Base-by-base conservation (phyloP, 2,888 invertebrate species). In the Panopea generosa region DNA sequence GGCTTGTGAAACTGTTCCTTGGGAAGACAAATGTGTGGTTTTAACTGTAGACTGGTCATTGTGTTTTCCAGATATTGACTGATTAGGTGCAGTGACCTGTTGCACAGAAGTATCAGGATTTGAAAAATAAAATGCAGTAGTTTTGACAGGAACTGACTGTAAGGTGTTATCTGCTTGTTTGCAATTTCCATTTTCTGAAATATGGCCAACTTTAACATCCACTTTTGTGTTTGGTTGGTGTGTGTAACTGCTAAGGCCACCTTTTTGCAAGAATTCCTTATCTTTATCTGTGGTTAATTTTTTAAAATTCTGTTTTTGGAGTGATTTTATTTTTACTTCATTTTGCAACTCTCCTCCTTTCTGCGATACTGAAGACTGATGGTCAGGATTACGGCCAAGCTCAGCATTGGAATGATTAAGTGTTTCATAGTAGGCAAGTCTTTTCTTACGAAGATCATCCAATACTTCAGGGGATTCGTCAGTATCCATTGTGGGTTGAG, bases 341-440 rank as follows among this genome's bases (percentile, higher is more conserved):
- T 45, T 45, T 4, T 45, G 45, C 16, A 18, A 14, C 33, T 33
- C 29, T 16, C 9, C n/a, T 55, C 33, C 27, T 55, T 27, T 27
- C 27, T 40, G 40, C 16, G 40, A 40, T 11, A 16, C 40, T 11
- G 7, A 11, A 40, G 7, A 11, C 9, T 40, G 7, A 18, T 45
- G n/a, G 6, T 45, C 45, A 18, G 6, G 6, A 16, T 45, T 3
- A 9, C 16, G 45, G 16, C 20, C 20, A 20, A 45, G 6, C 45
- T 45, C 45, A 16, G 6, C 16, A 45, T 4, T 45, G 20, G 45
- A 45, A 20, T 20, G 6, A 9, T 20, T 4, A 4, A 6, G 4
- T 6, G 16, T 45, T 26, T 83, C 68, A 70, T 84, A 87, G 66
- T 89, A 89, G 1, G 85, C 87, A 27, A 87, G 71, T 53, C 87